phyloP scores from a whole-genome alignment of 2,888 invertebrate species.

The Neuroscelio doddi region DNA sequence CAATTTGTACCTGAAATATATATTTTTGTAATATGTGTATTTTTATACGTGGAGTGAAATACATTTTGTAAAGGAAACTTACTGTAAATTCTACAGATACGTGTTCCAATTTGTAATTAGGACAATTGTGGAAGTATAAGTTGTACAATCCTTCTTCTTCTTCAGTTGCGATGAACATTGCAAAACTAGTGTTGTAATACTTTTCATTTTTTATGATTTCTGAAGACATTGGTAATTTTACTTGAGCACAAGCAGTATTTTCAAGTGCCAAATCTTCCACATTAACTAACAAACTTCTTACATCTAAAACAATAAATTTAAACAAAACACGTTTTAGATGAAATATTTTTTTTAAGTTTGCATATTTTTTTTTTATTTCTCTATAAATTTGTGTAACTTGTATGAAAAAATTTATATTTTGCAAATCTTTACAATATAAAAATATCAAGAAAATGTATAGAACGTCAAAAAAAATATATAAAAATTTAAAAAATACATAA shows the following conservation, averaged over 20 bases:
- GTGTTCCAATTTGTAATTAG: conserved; percentile 75
- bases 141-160: conserved; percentile 94
- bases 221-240: conserved; percentile 76
- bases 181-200: conserved; percentile 81
- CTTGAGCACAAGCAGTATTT: conserved; percentile 50
- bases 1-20: too few species aligned
- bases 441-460: too few species aligned
- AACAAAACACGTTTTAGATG: too few species aligned
- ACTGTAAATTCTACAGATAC: conserved; percentile 82
- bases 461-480: too few species aligned
- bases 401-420: too few species aligned
- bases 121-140: conserved; percentile 96
- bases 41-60: too few species aligned
- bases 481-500: too few species aligned
- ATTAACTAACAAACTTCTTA: conserved; percentile 28
- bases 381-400: too few species aligned
- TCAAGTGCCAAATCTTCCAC: conserved; percentile 23
- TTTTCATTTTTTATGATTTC: conserved; percentile 74
- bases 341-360: too few species aligned
- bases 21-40: too few species aligned
- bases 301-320: conserved; percentile 43
- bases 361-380: neutral
- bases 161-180: conserved; percentile 82
- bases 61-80: conserved; percentile 62
- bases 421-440: too few species aligned